A percentile compares a stretch with the other conserved stretches of the same genome.
Evolutionary conservation across 2,888 invertebrate species (phyloP).

Genomic region (Beris chalybata): DNA sequence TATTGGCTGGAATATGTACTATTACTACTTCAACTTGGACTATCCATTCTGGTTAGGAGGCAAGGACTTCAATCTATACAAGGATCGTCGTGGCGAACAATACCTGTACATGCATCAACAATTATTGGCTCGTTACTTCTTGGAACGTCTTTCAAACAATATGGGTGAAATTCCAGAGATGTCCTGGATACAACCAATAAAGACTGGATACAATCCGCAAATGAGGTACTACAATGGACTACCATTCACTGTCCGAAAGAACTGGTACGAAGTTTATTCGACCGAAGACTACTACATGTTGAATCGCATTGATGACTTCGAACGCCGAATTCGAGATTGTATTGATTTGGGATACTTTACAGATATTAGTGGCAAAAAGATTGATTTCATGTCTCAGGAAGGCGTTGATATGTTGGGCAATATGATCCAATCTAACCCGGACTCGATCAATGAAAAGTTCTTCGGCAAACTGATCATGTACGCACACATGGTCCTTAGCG

Average conservation of each 20-base stretch:
- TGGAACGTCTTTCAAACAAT: slow-evolving; percentile 73
- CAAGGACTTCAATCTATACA: slow-evolving; percentile 58
- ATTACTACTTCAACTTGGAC: slow-evolving; percentile 61
- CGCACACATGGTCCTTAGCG: slow-evolving; percentile 30
- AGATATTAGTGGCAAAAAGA: slow-evolving; percentile 43
- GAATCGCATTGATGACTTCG: slow-evolving; percentile 54
- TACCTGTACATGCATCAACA: slow-evolving; percentile 70
- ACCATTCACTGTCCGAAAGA: slow-evolving; percentile 65
- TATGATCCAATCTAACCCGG: slow-evolving; percentile 58
- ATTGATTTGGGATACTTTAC: slow-evolving; percentile 58
- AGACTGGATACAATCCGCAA: slow-evolving; percentile 66
- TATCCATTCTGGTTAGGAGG: slow-evolving; percentile 68
- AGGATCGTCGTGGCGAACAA: slow-evolving; percentile 66
- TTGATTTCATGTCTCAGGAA: slow-evolving; percentile 51
- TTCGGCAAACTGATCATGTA: slow-evolving; percentile 24
- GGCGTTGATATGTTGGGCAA: slow-evolving; percentile 59
- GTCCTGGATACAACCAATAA: slow-evolving; percentile 59
- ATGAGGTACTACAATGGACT: slow-evolving; percentile 67
- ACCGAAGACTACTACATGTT: slow-evolving; percentile 51
- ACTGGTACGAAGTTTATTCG: slow-evolving; percentile 60
- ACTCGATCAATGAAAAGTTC: slow-evolving; percentile 37
- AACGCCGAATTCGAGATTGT: slow-evolving; percentile 58
- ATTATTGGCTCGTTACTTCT: slow-evolving; percentile 71
- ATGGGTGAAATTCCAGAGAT: slow-evolving; percentile 67
- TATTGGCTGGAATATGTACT: slow-evolving; percentile 63